Evolutionary conservation across 2,888 invertebrate species (phyloP).

Genomic region (Xestobium rufovillosum): DNA sequence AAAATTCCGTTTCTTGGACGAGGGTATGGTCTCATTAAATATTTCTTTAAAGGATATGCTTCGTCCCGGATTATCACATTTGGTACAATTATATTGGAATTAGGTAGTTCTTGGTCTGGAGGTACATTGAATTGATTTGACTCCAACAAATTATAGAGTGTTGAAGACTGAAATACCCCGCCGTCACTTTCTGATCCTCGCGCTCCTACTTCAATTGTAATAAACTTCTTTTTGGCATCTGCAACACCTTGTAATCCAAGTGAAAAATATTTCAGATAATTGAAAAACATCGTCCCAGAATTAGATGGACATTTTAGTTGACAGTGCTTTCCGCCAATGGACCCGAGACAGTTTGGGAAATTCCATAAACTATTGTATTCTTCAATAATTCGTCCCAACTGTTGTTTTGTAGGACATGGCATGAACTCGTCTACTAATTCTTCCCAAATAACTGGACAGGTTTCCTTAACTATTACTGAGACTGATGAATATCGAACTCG

Average conservation of each 20-base stretch:
- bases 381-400: constrained; percentile 23
- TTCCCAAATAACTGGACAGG: constrained; percentile 25
- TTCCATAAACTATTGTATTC: constrained; percentile 25
- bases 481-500: constrained; percentile 21
- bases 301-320: constrained; percentile 22
- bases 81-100: too few species aligned
- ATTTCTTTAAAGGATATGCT: too few species aligned
- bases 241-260: constrained; percentile 12
- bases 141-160: too few species aligned
- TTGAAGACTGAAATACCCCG: constrained; percentile 11
- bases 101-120: too few species aligned
- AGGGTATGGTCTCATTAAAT: too few species aligned
- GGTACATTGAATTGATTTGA: too few species aligned
- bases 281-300: constrained; percentile 14
- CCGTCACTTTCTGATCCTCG: constrained; percentile 13
- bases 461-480: constrained; percentile 25
- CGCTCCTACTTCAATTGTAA: constrained; percentile 12
- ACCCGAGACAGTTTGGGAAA: constrained; percentile 26
- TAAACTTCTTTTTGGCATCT: constrained; percentile 11
- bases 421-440: constrained; percentile 21
- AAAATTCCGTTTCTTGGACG: constrained; percentile 9
- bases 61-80: too few species aligned
- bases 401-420: constrained; percentile 23
- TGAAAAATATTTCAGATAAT: constrained; percentile 10
- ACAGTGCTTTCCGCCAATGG: constrained; percentile 24